Conservation (phyloP, 2,888 invertebrate species). For the Ecdyonurus torrentis region DNA sequence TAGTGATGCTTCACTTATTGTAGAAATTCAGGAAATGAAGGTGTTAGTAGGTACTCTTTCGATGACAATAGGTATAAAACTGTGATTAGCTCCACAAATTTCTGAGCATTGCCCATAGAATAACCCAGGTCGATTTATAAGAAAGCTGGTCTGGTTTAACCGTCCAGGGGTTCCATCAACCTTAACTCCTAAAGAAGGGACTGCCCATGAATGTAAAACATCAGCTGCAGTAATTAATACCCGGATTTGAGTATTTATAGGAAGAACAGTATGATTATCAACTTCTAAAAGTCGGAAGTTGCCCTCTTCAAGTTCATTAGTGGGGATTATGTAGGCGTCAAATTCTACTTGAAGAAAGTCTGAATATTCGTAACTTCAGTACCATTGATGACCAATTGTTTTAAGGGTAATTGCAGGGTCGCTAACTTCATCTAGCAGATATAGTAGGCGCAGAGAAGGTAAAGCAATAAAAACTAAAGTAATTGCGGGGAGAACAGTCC, state of each 20-base stretch:
- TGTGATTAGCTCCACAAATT: constrained; percentile 66
- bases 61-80: constrained; percentile 58
- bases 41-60: constrained; percentile 37
- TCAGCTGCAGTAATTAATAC: constrained; percentile 42
- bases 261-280: constrained; percentile 41
- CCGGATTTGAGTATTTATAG: constrained; percentile 43
- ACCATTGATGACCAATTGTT: constrained; percentile 47
- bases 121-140: constrained; percentile 42
- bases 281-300: constrained; percentile 43
- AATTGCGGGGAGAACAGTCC: constrained; percentile 42
- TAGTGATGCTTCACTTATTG: constrained; percentile 27
- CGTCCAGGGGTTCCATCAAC: constrained; percentile 47
- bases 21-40: constrained; percentile 39
- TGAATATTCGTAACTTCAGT: constrained; percentile 48
- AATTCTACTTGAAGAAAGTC: constrained; percentile 41
- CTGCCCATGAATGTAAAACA: constrained; percentile 49
- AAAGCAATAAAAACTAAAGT: constrained; percentile 43
- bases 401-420: constrained; percentile 39
- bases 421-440: constrained; percentile 43
- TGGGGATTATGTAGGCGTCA: constrained; percentile 42
- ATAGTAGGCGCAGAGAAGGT: constrained; percentile 41
- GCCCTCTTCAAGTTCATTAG: constrained; percentile 24
- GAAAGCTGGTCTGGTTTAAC: constrained; percentile 43
- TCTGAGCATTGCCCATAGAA: constrained; percentile 64
- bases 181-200: constrained; percentile 44